Evolutionary conservation across 2,888 invertebrate genomes (phyloP), one percentile per base, ranked within the genome.

Genomic region (Oasisia sp.): DNA sequence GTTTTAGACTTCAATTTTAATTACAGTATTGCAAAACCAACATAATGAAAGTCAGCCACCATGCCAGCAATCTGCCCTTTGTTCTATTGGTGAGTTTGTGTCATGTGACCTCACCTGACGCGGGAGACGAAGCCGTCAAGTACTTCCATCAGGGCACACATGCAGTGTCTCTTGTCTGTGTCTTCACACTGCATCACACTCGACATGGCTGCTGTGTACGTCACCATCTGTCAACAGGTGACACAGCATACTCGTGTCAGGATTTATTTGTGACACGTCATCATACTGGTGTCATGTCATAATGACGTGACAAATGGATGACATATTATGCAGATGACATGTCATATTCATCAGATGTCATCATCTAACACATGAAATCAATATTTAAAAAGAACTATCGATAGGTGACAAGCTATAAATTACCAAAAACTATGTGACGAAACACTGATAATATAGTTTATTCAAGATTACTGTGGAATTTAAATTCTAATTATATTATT

Each of bases 121-220:
- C 96, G 95, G 32, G 95, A 94, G 58, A 95, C 95, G 94, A 96
- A 95, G 89, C 95, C 94, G 92, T 98, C 98, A 56, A 99, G 96
- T 95, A 99, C 98, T 94, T 98, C 98, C 92, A 99, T 96, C 8
- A 99, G 97, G 94, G 98, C 98, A 32, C 98, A 97, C 90, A 99
- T 97, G 96, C 99, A 99, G 96, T 98, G 98, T 0, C 98, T 98
- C 95, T 98, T 98, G 93, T 98, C 97, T 95, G 98, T 98, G 91
- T 98, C 98, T 94, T 98, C 98, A 96, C 98, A 99, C 96, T 98
- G 98, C 92, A 98, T 98, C 93, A 99, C 98, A 95, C 98, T 97
- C 95, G 98, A 98, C 50, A 99, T 96, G 0, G 98, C 98, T 7
- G 99, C 98, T 9, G 98, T 98, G 96, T 98, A 98, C 0, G 99